Percentiles rank a stretch among this genome's conserved stretches.
Conservation (phyloP, 2,888 invertebrate species). For the Gastrophysa polygoni region DNA sequence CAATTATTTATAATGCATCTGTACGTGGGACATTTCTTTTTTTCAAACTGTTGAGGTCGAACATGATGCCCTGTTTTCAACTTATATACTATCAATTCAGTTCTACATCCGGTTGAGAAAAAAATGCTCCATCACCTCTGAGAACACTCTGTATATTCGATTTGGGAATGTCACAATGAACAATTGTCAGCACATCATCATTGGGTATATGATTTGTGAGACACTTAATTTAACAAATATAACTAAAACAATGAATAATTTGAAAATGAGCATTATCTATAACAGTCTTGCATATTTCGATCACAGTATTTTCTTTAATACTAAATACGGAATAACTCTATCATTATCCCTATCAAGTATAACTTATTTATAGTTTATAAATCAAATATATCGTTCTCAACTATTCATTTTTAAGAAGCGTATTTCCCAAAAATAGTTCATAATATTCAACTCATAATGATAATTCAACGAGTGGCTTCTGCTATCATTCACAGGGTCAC, state of each 20-base stretch:
- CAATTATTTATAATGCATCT: no score
- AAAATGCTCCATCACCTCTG: no score
- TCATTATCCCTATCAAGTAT: not conserved
- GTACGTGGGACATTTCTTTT: no score
- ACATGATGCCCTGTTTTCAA: no score
- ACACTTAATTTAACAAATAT: no score
- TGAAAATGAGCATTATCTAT: conserved; percentile 20
- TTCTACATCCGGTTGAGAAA: no score
- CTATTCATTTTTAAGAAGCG: conserved; percentile 17
- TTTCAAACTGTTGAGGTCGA: no score
- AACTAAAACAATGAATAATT: not conserved
- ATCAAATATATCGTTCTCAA: not conserved
- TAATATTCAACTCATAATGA: conserved; percentile 17
- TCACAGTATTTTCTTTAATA: conserved; percentile 27
- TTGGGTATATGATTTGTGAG: no score
- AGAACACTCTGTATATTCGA: no score
- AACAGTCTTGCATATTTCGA: conserved; percentile 32
- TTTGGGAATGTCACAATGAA: no score
- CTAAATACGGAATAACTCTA: not conserved
- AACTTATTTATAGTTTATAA: not conserved
- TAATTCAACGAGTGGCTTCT: not conserved
- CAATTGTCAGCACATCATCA: no score
- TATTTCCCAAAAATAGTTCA: conserved; percentile 28
- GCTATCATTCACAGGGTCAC: not conserved
- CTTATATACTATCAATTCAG: no score